Percentiles rank a stretch among this genome's conserved stretches.
These are phyloP conservation scores for Lasiommata megera DNA, from an alignment of 2,888 invertebrate species.

Conservation along the genomic window DNA sequence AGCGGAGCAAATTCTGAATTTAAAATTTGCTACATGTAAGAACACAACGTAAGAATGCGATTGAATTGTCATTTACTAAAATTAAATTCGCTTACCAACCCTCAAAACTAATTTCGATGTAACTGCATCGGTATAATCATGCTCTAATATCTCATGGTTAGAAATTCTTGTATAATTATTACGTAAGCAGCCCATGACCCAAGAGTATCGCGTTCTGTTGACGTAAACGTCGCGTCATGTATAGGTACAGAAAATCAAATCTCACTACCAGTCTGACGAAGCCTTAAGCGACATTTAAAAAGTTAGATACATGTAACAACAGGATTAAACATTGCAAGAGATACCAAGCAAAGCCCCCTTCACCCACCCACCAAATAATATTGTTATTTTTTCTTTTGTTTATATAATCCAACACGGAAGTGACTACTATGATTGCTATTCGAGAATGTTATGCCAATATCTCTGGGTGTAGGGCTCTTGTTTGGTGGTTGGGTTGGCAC, in stretches of 20 bases:
- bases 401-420: conserved; percentile 19
- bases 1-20: no score
- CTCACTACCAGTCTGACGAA: neutral
- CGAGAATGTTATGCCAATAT: conserved; percentile 47
- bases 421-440: conserved; percentile 25
- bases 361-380: conserved; percentile 80
- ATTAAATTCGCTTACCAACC: no score
- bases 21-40: no score
- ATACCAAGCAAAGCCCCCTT: conserved; percentile 83
- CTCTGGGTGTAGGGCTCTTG: conserved; percentile 80
- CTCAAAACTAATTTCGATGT: no score
- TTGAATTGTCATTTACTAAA: no score
- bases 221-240: neutral
- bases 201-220: neutral
- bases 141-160: no score
- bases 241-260: neutral
- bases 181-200: no score
- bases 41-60: no score
- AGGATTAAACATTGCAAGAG: conserved; percentile 48
- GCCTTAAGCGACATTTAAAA: conserved; percentile 8
- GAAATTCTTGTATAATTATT: no score
- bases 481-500: conserved; percentile 81
- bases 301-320: conserved; percentile 19
- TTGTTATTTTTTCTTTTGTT: conserved; percentile 57
- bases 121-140: no score